Evolutionary conservation across 2,113 vertebrate genomes (phyloP), one percentile per base, ranked within the genome.

Genomic region (Rissa tridactyla): DNA sequence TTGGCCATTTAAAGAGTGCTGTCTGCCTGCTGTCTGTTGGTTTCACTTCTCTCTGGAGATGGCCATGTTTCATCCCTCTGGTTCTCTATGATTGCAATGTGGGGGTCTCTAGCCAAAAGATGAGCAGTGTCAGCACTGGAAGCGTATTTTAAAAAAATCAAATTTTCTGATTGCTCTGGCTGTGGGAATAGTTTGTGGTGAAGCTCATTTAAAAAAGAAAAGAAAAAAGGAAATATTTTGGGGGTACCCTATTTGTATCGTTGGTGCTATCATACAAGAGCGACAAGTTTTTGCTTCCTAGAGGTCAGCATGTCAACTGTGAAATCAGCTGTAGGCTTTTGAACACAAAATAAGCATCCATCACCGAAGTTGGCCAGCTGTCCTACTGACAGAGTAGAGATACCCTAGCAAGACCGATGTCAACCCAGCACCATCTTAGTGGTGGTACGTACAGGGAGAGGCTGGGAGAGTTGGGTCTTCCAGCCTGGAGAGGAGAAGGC

Each of bases 161-260:
- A 9, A 10, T 51, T 66, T 88, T 70, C 52, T 58, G 32, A 13
- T 83, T 58, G 19, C 22, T 52, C 10, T 44, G 46, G 27, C 46
- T 73, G 10, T 88, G 38, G 38, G 40, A 92, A 32, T 69, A 46
- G 29, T 38, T 91, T 47, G 15, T 68, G 14, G 6, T 44, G 9
- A 17, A 73, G 23, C 21, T 73, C 34, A 47, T 68, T 27, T 11
- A 7, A 44, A 42, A 29, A 54, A 86, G 26, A 54, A 55, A 30
- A 87, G 18, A 57, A n/a, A 47, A 57, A 60, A 34, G 10, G 4
- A 58, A 82, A 16, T 89, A 44, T 75, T 79, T 85, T 57, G 13
- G 47, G 61, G 6, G 60, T 87, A 38, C 14, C 30, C 9, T 4
- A 22, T 66, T 82, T 1, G 1, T 76, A 9, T 46, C 0, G 0